phyloP scores from a whole-genome alignment of 2,888 invertebrate species.

The Melanostoma scalare region DNA sequence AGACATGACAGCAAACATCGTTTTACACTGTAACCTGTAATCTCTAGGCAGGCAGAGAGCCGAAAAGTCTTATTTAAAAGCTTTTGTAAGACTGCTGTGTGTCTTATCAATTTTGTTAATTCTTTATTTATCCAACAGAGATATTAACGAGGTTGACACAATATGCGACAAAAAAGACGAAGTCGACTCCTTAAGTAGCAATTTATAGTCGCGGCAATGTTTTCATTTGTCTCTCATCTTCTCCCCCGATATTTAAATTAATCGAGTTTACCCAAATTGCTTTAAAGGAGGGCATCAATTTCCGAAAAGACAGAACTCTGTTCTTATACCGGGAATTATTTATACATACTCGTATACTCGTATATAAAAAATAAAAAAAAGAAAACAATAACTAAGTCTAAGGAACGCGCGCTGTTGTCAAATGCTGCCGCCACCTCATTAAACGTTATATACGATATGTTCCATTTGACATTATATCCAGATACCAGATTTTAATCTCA shows the following conservation, averaged over 20 bases:
- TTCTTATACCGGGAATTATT: slow-evolving; percentile 36
- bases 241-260: slow-evolving; percentile 53
- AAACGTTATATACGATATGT: slow-evolving; percentile 58
- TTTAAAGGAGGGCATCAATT: slow-evolving; percentile 51
- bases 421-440: slow-evolving; percentile 56
- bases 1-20: slow-evolving; percentile 58
- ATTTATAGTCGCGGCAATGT: slow-evolving; percentile 69
- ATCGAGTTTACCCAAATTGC: slow-evolving; percentile 61
- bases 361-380: too few species aligned
- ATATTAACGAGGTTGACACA: slow-evolving; percentile 10
- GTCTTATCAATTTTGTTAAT: slow-evolving; percentile 44
- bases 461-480: slow-evolving; percentile 35
- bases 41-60: neutral
- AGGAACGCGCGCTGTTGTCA: slow-evolving; percentile 36
- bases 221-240: slow-evolving; percentile 53
- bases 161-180: slow-evolving; percentile 1
- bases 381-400: slow-evolving; percentile 7
- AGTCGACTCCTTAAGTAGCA: slow-evolving; percentile 70
- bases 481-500: slow-evolving; percentile 42
- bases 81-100: neutral
- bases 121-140: slow-evolving; percentile 54
- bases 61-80: neutral
- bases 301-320: slow-evolving; percentile 23
- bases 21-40: slow-evolving; percentile 7
- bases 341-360: too few species aligned